Evolutionary conservation across 2,888 invertebrate genomes (phyloP), one percentile per base, ranked within the genome.

Genomic region (Melolontha melolontha): DNA sequence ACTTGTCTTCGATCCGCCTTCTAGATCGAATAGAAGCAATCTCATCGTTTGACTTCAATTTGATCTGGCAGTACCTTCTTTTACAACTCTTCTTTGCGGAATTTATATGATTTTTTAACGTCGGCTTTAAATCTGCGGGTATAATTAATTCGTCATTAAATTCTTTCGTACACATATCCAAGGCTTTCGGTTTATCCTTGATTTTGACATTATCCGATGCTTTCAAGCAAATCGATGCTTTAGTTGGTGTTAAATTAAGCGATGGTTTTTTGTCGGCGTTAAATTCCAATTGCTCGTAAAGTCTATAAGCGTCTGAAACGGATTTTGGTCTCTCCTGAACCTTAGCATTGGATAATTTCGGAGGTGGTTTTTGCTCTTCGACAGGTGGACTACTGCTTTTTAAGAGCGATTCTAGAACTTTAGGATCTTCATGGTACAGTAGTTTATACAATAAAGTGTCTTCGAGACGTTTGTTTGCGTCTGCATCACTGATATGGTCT

Each of bases 381-480:
- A 51, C 1, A 16, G n/a, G n/a, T 59, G 5, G 40, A 16, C 29
- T 62, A 29, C 41, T 49, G 14, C 55, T 68, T 47, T 57, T 69
- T 17, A 74, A 49, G 2, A 74, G 62, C 12, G 55, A 34, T 50
- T 73, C 72, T 47, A 74, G 47, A 1, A 71, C 66, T 6, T 65
- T 59, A 1, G 69, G 66, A 16, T 67, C 62, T 29, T 68, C 71
- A 17, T 71, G 69, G 29, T 69, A 66, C 0, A 72, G 66, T 1
- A 74, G 67, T 34, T 70, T 67, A 63, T 72, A 73, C 27, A 74
- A 70, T 0, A 72, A 47, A 0, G 59, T 67, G 14, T 71, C 65
- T 14, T 71, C 57, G 22, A 66, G 63, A 16, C 66, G 68, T n/a
- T 63, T 64, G 10, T 67, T 68, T 1, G 55, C 54, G 41, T 67